phyloP scores from a whole-genome alignment of 2,113 vertebrate species.

The Sinocyclocheilus anophthalmus region DNA sequence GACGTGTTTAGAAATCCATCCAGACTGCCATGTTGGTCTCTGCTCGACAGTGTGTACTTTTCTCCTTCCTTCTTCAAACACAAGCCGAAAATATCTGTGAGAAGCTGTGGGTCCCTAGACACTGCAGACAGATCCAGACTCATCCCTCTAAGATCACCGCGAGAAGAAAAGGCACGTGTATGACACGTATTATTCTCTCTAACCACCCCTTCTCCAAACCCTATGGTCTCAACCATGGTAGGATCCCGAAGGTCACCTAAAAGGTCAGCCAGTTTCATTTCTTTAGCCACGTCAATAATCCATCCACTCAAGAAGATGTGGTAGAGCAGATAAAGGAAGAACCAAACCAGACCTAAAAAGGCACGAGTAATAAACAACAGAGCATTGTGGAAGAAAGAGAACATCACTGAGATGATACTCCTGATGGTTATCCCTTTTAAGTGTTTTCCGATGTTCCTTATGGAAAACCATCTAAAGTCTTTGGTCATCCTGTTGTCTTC shows the following conservation, averaged over 20 bases:
- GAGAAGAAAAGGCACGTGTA: constrained; percentile 67
- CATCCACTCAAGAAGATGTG: constrained; percentile 84
- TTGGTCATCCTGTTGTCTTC: constrained; percentile 68
- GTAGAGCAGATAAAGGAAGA: constrained; percentile 80
- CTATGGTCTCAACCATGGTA: constrained; percentile 88
- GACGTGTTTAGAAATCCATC: constrained; percentile 78
- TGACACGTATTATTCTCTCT: constrained; percentile 63
- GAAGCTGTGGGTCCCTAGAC: constrained; percentile 77
- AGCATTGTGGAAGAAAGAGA: constrained; percentile 76
- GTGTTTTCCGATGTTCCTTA: constrained; percentile 84
- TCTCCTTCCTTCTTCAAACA: constrained; percentile 87
- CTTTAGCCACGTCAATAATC: constrained; percentile 87
- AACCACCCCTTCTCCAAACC: constrained; percentile 70
- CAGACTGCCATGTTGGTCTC: constrained; percentile 82
- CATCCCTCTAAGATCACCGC: constrained; percentile 77
- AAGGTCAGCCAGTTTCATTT: constrained; percentile 83
- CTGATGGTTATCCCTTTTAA: constrained; percentile 86
- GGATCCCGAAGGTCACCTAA: constrained; percentile 87
- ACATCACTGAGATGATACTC: constrained; percentile 75
- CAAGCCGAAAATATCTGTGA: constrained; percentile 91
- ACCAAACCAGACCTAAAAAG: constrained; percentile 69
- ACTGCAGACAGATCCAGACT: constrained; percentile 71
- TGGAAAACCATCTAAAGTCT: constrained; percentile 69
- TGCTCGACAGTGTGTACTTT: constrained; percentile 84
- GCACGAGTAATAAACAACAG: constrained; percentile 74